These are phyloP conservation scores for Chrysaora quinquecirrha DNA, from an alignment of 30 jellyfish, hydroid and myxozoan genomes.

Conservation along the genomic window DNA sequence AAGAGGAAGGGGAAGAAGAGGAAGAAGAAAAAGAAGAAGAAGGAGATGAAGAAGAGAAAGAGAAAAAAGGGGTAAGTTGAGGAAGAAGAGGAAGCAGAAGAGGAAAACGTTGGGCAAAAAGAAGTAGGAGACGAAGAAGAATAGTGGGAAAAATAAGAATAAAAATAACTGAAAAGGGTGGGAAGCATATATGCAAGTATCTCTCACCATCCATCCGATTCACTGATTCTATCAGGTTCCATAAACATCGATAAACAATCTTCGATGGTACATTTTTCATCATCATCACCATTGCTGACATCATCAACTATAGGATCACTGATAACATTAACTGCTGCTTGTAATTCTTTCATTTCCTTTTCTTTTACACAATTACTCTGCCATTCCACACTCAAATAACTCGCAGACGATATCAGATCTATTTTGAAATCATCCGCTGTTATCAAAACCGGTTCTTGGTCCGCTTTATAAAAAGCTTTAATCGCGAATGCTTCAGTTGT, in stretches of 20 bases:
- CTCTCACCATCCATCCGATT: constrained; percentile 91
- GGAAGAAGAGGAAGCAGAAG: no score
- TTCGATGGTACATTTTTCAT: constrained; percentile 66
- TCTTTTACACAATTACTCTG: constrained; percentile 48
- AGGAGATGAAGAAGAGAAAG: no score
- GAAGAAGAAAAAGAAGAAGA: no score
- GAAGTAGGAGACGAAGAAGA: neutral
- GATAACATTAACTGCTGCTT: constrained; percentile 33
- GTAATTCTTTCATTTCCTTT: constrained; percentile 45
- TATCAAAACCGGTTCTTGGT: constrained; percentile 57
- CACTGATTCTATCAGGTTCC: constrained; percentile 92
- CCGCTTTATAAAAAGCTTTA: constrained; percentile 67
- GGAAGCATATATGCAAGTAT: neutral
- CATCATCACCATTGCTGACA: constrained; percentile 4
- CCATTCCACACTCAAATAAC: constrained; percentile 79
- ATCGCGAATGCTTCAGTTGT: constrained; percentile 35
- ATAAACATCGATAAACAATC: constrained; percentile 85
- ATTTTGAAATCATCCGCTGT: constrained; percentile 59
- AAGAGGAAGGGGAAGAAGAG: no score
- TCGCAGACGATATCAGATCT: constrained; percentile 54
- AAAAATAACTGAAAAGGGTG: neutral
- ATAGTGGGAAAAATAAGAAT: neutral
- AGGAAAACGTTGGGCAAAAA: no score
- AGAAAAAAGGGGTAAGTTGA: no score
- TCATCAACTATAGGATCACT: constrained; percentile 21